Base-by-base conservation (phyloP, 2,113 vertebrate genomes). In the Macrotus californicus region DNA sequence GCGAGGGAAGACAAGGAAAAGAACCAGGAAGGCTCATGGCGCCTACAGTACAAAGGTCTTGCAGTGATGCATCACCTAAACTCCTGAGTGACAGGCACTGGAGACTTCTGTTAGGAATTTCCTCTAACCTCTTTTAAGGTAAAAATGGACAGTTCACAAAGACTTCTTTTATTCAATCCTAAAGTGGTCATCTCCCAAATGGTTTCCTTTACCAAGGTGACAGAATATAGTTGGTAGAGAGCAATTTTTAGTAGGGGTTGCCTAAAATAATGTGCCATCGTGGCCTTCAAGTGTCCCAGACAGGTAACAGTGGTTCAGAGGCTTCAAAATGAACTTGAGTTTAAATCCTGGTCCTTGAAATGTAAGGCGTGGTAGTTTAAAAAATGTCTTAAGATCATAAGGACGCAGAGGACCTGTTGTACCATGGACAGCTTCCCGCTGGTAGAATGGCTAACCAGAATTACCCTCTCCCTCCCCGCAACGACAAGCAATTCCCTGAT, bases 141-240 rank as follows among this genome's bases (percentile, higher is more conserved):
- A 26, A 96, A 85, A 97, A 89, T 3, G 0, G 14, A 64, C 61
- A 92, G 41, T 18, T 93, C 72, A 97, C 83, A 96, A 94, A 97
- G 87, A 72, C 19, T 24, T 93, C 93, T 96, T 10, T 19, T 92
- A 96, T 94, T 97, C 83, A 97, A 0, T 80, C 46, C 50, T 76
- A 88, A 96, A 64, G 93, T 76, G 69, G 82, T 93, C 72, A 50
- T 97, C 64, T 89, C 79, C 86, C 76, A 97, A 97, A 94, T 5
- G 36, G 88, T 97, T 96, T 94, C 94, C 67, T 80, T 97, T 96
- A 95, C 22, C 94, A 95, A 97, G 77, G 54, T 95, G 54, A 96
- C 97, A 97, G 85, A 96, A 93, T 70, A 1, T 13, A 95, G 24
- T 26, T 96, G 72, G 81, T 76, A 95, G 81, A 88, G 70, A 54